Evolutionary conservation across 2,113 vertebrate genomes (phyloP).

Genomic region (Crypturellus undulatus): DNA sequence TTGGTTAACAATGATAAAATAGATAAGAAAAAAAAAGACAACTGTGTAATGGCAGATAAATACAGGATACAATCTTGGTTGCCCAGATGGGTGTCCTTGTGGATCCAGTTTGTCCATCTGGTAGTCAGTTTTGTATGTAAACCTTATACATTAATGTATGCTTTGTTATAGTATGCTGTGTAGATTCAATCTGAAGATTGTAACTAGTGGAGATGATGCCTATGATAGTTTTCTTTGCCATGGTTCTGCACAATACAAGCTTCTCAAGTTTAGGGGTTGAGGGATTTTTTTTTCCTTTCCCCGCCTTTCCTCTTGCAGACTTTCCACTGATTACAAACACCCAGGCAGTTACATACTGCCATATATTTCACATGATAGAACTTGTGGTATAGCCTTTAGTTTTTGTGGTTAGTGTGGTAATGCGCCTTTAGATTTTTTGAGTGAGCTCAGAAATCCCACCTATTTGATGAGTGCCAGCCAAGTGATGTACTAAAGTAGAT

Average conservation of each 20-base stretch:
- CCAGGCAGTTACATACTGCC: neutral
- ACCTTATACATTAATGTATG: neutral
- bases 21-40: neutral
- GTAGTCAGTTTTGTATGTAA: neutral
- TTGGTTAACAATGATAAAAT: neutral
- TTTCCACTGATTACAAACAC: neutral
- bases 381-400: fast-evolving
- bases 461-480: neutral
- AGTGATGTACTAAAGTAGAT: neutral
- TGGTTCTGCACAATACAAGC: neutral
- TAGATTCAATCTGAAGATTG: neutral
- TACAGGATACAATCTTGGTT: neutral
- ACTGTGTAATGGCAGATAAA: neutral
- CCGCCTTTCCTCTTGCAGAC: neutral
- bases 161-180: neutral
- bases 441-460: neutral
- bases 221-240: neutral
- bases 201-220: neutral
- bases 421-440: neutral
- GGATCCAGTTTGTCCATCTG: neutral
- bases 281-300: too few species aligned
- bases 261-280: neutral
- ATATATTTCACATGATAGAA: neutral
- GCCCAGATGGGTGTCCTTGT: neutral
- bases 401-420: neutral